Evolutionary conservation across 2,113 vertebrate species (phyloP).

Genomic region (Mustela lutreola): DNA sequence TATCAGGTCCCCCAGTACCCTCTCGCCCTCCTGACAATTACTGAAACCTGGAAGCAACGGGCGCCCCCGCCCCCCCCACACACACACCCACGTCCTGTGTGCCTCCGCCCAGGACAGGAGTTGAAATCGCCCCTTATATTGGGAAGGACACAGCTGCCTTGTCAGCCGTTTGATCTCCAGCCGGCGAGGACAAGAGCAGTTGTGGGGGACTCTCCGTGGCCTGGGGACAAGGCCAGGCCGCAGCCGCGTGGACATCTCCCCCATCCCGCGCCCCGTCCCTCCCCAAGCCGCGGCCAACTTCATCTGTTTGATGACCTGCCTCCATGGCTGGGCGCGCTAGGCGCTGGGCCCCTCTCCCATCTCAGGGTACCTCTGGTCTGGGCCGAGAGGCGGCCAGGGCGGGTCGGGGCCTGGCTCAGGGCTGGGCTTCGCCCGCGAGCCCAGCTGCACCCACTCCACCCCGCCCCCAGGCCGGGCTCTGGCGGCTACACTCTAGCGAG

Average conservation of each 20-base stretch:
- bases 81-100: background rate
- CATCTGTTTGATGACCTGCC: background rate
- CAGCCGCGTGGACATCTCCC: background rate
- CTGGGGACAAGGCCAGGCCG: conserved; percentile 57
- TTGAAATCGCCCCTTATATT: conserved; percentile 65
- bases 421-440: background rate
- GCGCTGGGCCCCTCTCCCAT: background rate
- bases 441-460: conserved; percentile 2
- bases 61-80: rapidly evolving
- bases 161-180: conserved; percentile 70
- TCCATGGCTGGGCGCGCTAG: background rate
- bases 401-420: conserved; percentile 35
- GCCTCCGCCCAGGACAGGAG: conserved; percentile 15
- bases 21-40: background rate
- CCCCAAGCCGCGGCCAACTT: background rate
- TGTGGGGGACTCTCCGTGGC: conserved; percentile 63
- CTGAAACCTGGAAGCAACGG: background rate
- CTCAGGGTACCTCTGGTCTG: conserved; percentile 95
- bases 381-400: conserved; percentile 81
- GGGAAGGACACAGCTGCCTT: conserved; percentile 71
- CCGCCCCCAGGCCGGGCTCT: conserved; percentile 49
- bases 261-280: background rate
- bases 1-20: background rate
- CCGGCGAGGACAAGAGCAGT: conserved; percentile 43
- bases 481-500: background rate